These are phyloP conservation scores for Garra rufa DNA, from an alignment of 2,113 vertebrate species.

Conservation along the genomic window DNA sequence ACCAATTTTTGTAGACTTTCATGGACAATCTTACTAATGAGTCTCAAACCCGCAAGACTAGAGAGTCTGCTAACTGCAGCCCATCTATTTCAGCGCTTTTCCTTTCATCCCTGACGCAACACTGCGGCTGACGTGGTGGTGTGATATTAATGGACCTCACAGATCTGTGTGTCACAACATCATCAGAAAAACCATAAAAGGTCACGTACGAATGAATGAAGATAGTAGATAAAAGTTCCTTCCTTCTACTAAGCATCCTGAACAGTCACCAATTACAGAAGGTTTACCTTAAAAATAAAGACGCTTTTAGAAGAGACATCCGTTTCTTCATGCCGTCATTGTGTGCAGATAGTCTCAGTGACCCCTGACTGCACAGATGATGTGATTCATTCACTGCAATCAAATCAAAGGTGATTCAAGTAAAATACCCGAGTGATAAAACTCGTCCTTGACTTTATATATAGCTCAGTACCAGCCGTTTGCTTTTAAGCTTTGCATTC, in stretches of 20 bases:
- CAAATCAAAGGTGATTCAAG: constrained; percentile 27
- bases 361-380: background rate
- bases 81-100: background rate
- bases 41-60: background rate
- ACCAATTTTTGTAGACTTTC: background rate
- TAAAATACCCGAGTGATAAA: background rate
- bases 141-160: background rate
- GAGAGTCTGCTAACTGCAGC: background rate
- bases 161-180: constrained; percentile 5
- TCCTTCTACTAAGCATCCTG: background rate
- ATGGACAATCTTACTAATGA: background rate
- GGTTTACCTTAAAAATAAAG: background rate
- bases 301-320: background rate
- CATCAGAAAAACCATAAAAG: constrained; percentile 3
- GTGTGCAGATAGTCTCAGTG: background rate
- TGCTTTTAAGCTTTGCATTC: background rate
- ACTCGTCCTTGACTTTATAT: constrained; percentile 17
- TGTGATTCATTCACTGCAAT: background rate
- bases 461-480: background rate
- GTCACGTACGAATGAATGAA: background rate
- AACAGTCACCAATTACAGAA: background rate
- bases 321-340: background rate
- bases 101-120: constrained; percentile 13
- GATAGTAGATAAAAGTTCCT: background rate
- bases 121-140: background rate